Percentiles rank a stretch among this genome's conserved stretches.
These are phyloP conservation scores for Sturnus vulgaris DNA, from an alignment of 2,113 vertebrate genomes.

Conservation along the genomic window DNA sequence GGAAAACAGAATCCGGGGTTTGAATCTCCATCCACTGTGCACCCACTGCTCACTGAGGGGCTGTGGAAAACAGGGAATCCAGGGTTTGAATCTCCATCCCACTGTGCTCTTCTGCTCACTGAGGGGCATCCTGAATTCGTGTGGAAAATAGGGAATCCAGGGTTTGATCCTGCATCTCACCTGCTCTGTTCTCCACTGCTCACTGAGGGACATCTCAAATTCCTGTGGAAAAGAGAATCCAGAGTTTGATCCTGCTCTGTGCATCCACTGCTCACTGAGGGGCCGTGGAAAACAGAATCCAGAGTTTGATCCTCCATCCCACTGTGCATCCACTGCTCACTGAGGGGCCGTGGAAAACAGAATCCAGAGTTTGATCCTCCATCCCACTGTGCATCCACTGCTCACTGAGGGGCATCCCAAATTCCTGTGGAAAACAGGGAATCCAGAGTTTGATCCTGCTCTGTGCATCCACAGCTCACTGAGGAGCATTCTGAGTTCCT, in stretches of 20 bases:
- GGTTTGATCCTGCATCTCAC: not conserved
- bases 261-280: not conserved
- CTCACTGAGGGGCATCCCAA: not conserved
- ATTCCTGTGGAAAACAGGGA: not conserved
- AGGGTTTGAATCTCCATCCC: too few relatives aligned
- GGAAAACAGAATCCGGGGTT: not conserved
- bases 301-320: not conserved
- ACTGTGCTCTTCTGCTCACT: too few relatives aligned
- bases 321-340: not conserved
- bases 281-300: not conserved
- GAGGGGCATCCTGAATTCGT: too few relatives aligned
- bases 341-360: not conserved
- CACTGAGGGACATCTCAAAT: too few relatives aligned
- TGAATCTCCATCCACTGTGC: rapidly evolving
- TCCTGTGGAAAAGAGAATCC: not conserved
- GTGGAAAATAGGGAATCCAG: too few relatives aligned
- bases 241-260: not conserved
- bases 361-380: not conserved
- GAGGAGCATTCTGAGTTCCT: not conserved
- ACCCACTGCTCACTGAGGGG: not conserved
- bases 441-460: not conserved
- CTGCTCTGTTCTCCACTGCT: too few relatives aligned
- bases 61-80: too few relatives aligned
- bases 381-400: rapidly evolving
- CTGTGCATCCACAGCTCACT: not conserved